These are phyloP conservation scores for Rhynchotus rufescens DNA, from an alignment of 2,797 vertebrate genomes.

Conservation along the genomic window DNA sequence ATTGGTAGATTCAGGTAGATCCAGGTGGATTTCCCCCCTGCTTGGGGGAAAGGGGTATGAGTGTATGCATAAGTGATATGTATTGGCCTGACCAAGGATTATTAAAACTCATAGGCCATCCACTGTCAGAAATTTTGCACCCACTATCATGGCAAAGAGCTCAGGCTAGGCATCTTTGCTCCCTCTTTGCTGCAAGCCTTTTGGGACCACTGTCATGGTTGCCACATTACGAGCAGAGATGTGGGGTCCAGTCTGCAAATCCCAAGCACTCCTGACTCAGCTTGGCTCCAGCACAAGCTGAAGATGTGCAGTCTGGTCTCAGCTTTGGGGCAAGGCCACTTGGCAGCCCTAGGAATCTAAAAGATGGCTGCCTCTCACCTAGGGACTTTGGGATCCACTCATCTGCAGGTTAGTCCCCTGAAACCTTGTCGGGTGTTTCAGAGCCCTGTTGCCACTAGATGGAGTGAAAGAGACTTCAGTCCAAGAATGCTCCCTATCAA, in stretches of 20 bases:
- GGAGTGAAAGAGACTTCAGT: conserved; percentile 2
- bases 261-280: neutral
- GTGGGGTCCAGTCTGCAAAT: neutral
- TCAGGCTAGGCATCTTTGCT: neutral
- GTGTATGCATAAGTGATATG: too few relatives aligned
- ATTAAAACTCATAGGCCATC: neutral
- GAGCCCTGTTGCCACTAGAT: conserved; percentile 13
- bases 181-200: neutral
- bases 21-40: too few relatives aligned
- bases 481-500: neutral
- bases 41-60: too few relatives aligned
- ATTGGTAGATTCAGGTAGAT: too few relatives aligned
- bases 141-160: neutral
- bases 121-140: neutral
- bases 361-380: neutral
- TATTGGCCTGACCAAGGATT: too few relatives aligned
- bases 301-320: neutral
- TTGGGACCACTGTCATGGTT: neutral
- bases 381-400: neutral
- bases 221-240: too few relatives aligned
- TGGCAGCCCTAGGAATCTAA: neutral
- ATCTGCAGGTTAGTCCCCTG: neutral
- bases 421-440: neutral
- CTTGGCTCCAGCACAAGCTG: neutral
- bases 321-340: neutral